Evolutionary conservation across 2,888 invertebrate species (phyloP).

Genomic region (Eurois occulta): DNA sequence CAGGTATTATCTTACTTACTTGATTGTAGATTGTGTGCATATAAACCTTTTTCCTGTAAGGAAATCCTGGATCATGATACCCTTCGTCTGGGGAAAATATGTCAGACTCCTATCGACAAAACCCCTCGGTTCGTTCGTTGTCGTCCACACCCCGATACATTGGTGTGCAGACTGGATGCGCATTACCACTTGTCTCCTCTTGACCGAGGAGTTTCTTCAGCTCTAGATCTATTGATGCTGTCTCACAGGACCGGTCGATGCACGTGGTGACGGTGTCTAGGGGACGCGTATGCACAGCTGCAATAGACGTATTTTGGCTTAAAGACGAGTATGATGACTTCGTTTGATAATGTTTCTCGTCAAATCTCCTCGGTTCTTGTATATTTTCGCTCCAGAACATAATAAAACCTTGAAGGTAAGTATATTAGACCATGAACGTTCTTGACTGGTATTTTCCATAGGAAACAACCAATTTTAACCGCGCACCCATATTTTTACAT

Average conservation of each 20-base stretch:
- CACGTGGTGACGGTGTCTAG: background rate
- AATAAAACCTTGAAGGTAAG: background rate
- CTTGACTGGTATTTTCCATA: background rate
- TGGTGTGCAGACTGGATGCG: background rate
- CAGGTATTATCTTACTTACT: conserved; percentile 81
- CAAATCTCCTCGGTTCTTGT: background rate
- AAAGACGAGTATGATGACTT: background rate
- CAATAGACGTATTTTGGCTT: background rate
- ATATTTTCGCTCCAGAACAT: too few species aligned
- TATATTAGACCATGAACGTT: background rate
- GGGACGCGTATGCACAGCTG: background rate
- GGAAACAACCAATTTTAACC: background rate
- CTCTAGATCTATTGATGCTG: background rate
- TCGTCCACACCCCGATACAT: background rate
- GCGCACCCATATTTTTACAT: background rate
- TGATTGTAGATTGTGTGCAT: background rate
- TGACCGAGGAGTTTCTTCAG: background rate
- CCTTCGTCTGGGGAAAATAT: background rate
- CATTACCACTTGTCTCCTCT: background rate
- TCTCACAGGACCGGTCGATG: background rate
- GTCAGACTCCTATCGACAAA: background rate
- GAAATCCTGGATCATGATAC: background rate
- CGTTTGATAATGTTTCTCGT: background rate
- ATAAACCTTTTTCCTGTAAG: background rate
- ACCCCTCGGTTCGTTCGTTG: background rate